A percentile compares a stretch with the other conserved stretches of the same genome.
Conservation (phyloP, 2,113 vertebrate genomes). For the Notiomystis cincta region DNA sequence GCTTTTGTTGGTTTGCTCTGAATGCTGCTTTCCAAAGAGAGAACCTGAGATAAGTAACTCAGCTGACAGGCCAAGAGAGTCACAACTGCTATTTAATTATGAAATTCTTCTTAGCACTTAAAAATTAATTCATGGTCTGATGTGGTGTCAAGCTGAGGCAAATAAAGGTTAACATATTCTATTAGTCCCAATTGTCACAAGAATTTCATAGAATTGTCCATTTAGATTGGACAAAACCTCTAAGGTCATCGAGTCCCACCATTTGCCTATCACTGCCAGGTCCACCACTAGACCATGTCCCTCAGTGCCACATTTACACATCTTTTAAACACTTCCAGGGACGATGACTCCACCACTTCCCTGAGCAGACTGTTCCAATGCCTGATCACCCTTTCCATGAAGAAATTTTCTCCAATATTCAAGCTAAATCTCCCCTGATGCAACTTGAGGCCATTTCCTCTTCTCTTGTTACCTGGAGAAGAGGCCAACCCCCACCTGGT, state of each 20-base stretch:
- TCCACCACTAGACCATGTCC: not conserved
- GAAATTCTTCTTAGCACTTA: constrained; percentile 64
- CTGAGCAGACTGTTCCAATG: not conserved
- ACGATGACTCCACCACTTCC: not conserved
- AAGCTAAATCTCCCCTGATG: not conserved
- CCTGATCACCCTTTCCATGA: not conserved
- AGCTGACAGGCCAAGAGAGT: constrained; percentile 44
- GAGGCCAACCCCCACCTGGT: accelerated
- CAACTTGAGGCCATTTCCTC: not conserved
- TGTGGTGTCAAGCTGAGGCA: constrained; percentile 64
- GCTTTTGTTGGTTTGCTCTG: not conserved
- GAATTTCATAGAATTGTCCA: constrained; percentile 60
- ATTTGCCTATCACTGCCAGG: not conserved
- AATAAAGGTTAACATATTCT: constrained; percentile 80
- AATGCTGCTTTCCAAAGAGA: constrained; percentile 36
- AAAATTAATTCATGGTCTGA: constrained; percentile 70
- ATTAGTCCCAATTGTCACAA: constrained; percentile 77
- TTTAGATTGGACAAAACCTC: not conserved
- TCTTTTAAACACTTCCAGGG: not conserved
- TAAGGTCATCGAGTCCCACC: not conserved
- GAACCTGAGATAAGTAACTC: not conserved
- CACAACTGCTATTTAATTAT: constrained; percentile 69
- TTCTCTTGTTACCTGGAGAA: not conserved
- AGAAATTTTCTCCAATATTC: not conserved
- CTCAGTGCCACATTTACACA: not conserved